Evolutionary conservation across 2,113 vertebrate species (phyloP).

Genomic region (Talpa occidentalis): DNA sequence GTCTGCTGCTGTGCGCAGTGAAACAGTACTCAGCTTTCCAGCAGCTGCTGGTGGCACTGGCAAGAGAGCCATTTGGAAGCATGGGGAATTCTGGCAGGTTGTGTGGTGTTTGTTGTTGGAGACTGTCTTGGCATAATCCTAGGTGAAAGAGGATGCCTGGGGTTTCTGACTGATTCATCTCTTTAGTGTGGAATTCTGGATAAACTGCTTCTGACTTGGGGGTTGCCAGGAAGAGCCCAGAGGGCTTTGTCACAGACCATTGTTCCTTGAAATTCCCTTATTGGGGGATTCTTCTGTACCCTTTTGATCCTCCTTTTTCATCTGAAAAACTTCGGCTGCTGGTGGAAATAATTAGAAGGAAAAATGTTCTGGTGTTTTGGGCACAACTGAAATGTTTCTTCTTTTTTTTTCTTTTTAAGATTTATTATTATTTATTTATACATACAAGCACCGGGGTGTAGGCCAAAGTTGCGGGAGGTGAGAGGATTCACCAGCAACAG

Average conservation of each 20-base stretch:
- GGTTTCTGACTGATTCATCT: conserved; percentile 48
- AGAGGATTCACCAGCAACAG: too few relatives aligned
- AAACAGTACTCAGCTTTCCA: background rate
- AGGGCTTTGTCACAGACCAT: conserved; percentile 21
- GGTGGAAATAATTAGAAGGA: conserved; percentile 72
- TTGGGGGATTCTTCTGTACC: conserved; percentile 51
- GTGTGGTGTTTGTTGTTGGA: conserved; percentile 57
- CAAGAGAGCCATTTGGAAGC: conserved; percentile 30
- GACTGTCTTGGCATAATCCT: conserved; percentile 46
- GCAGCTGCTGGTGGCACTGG: conserved; percentile 36
- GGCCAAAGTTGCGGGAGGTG: too few relatives aligned
- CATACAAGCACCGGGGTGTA: too few relatives aligned
- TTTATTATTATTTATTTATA: too few relatives aligned
- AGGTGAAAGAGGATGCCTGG: conserved; percentile 52
- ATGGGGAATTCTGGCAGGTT: conserved; percentile 50
- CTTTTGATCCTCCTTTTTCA: conserved; percentile 60
- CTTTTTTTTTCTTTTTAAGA: background rate
- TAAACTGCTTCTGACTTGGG: background rate
- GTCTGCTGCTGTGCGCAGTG: conserved; percentile 3
- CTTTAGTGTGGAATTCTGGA: background rate
- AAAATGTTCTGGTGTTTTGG: conserved; percentile 69
- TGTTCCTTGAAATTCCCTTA: conserved; percentile 46
- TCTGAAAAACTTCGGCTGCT: conserved; percentile 56
- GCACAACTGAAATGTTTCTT: conserved; percentile 40
- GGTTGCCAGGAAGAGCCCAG: background rate